Base-by-base conservation (phyloP, 2,113 vertebrate species). In the Numenius arquata region DNA sequence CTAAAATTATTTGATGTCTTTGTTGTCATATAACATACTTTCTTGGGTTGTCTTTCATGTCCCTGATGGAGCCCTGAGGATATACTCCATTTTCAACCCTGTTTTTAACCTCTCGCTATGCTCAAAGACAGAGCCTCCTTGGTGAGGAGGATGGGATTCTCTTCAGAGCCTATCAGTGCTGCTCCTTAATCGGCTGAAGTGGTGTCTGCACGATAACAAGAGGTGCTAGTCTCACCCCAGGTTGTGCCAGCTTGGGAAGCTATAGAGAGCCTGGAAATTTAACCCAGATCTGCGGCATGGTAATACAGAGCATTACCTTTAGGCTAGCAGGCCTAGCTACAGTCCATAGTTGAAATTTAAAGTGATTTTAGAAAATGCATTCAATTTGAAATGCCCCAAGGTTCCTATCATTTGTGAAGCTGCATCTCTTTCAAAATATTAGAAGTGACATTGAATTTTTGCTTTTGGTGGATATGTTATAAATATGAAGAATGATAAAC, bases 1-100 rank as follows among this genome's bases (percentile, higher is more conserved):
- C 67, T 94, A 92, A 96, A 96, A 91, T 93, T 97, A 96, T 96
- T 96, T 97, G 95, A 97, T 96, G 89, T 97, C 95, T 97, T 96
- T 96, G 96, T 96, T 97, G 93, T 93, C 87, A 59, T 88, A 50
- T 94, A 95, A 96, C 93, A 89, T 96, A 89, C 92, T 94, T 96
- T 96, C 94, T 96, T 83, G 89, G 55, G 90, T 80, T 96, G 95
- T 93, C 94, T 97, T 97, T 97, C 95, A 97, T 97, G 97, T 97
- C 53, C 62, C 92, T 95, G 96, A 95, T 87, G 67, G 93, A 96
- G 84, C 93, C 96, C 96, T 85, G 79, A 96, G 97, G 97, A 96
- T 96, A 97, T 95, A 95, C 90, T 97, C 79, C 59, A 90, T 90
- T 96, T 96, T 97, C 94, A 96, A 65, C 95, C 74, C 92, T 91